These are phyloP conservation scores for Caenorhabditis sulstoni DNA, from an alignment of 2,888 invertebrate species.

Conservation along the genomic window DNA sequence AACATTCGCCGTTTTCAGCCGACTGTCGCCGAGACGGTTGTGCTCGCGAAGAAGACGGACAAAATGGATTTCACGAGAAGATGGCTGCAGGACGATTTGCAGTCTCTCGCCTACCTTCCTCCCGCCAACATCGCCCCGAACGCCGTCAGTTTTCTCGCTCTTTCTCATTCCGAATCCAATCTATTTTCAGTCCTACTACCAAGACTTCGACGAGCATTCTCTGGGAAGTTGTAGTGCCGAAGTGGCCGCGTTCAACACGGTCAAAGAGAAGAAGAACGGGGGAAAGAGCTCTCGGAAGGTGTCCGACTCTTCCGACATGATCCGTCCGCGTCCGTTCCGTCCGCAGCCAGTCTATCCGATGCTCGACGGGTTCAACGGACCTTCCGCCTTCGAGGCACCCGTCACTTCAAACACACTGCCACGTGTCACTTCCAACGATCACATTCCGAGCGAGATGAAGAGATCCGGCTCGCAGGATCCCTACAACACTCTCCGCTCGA, in stretches of 20 bases:
- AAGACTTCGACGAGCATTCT: conserved; percentile 72
- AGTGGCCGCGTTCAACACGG: conserved; percentile 79
- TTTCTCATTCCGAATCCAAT: neutral
- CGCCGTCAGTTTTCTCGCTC: conserved; percentile 41
- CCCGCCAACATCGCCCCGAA: conserved; percentile 66
- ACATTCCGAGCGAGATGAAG: conserved; percentile 51
- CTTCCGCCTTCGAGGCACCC: conserved; percentile 23
- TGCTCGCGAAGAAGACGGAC: conserved; percentile 75
- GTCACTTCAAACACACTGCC: conserved; percentile 46
- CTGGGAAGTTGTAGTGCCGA: conserved; percentile 79
- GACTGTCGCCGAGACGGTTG: conserved; percentile 76
- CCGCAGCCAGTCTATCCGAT: conserved; percentile 72
- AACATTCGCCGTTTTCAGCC: conserved; percentile 37
- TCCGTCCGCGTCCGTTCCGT: conserved; percentile 70
- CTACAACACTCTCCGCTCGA: conserved; percentile 69
- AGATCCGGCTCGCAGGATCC: conserved; percentile 70
- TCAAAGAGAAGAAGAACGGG: conserved; percentile 58
- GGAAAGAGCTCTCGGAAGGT: conserved; percentile 44
- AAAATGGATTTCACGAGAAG: conserved; percentile 79
- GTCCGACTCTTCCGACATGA: conserved; percentile 53
- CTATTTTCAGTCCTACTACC: conserved; percentile 66
- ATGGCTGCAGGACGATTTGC: conserved; percentile 77
- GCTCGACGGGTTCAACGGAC: conserved; percentile 55
- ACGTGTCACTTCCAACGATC: conserved; percentile 53
- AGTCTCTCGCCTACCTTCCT: conserved; percentile 65